A percentile compares a stretch with the other conserved stretches of the same genome.
Evolutionary conservation across 2,888 invertebrate genomes (phyloP).

Genomic region (Leptinotarsa rubiginosa): DNA sequence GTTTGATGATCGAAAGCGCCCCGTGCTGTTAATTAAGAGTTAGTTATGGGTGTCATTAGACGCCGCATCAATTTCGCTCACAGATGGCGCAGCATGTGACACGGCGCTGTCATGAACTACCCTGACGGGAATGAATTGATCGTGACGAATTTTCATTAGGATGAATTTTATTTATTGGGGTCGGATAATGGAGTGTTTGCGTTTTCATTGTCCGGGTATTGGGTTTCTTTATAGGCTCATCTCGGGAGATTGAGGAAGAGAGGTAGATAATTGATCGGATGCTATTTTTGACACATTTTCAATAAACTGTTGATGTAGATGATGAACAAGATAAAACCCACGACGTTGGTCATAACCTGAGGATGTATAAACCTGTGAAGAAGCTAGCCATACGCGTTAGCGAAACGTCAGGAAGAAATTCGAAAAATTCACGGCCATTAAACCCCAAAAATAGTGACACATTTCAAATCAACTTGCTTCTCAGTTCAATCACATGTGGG

Average conservation of each 20-base stretch:
- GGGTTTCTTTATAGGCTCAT: slow-evolving; percentile 25
- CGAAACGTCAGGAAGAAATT: too few relatives aligned
- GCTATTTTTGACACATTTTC: too few relatives aligned
- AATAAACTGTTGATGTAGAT: too few relatives aligned
- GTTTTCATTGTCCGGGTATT: slow-evolving; percentile 27
- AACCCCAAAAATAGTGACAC: too few relatives aligned
- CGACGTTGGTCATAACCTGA: too few relatives aligned
- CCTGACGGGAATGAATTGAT: slow-evolving; percentile 33
- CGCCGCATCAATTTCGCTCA: slow-evolving; percentile 44
- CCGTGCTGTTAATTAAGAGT: slow-evolving; percentile 63
- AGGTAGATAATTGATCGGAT: not conserved
- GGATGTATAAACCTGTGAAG: too few relatives aligned
- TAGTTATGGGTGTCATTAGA: slow-evolving; percentile 57
- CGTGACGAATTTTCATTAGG: slow-evolving; percentile 35
- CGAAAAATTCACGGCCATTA: too few relatives aligned
- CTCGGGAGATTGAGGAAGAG: not conserved
- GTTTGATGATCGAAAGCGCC: slow-evolving; percentile 53
- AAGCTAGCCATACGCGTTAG: too few relatives aligned
- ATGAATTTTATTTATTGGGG: slow-evolving; percentile 32
- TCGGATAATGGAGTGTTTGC: slow-evolving; percentile 32
- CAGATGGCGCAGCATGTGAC: slow-evolving; percentile 46
- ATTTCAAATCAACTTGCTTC: too few relatives aligned
- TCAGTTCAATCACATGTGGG: too few relatives aligned
- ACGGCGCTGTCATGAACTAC: slow-evolving; percentile 41
- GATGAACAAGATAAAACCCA: too few relatives aligned